phyloP scores from a whole-genome alignment of 2,113 vertebrate species.

The Microcebus murinus region DNA sequence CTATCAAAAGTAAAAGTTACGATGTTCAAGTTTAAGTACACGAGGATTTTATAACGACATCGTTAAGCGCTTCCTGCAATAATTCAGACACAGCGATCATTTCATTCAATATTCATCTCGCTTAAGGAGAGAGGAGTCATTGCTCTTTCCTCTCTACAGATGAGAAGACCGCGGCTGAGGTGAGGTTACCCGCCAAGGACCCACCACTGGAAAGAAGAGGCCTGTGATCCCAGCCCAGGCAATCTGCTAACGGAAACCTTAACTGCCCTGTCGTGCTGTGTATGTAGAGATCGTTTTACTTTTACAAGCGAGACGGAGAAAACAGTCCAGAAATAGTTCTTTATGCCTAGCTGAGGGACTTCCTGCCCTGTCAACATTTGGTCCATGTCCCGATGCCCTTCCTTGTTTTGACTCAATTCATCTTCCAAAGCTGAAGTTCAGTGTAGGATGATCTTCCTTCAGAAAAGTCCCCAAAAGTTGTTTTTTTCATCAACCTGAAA shows the following conservation, averaged over 20 bases:
- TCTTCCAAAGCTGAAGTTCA: not conserved
- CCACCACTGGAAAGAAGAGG: not conserved
- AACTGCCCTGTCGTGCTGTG: accelerated
- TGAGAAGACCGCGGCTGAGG: not conserved
- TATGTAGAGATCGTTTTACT: not conserved
- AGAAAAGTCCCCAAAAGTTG: not conserved
- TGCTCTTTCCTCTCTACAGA: not conserved
- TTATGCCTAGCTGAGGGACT: not conserved
- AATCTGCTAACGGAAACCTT: not conserved
- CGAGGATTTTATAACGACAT: not conserved
- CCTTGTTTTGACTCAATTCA: not conserved
- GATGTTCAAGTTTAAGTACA: not conserved
- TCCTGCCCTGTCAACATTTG: not conserved
- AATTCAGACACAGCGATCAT: not conserved
- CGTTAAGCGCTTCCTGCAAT: not conserved
- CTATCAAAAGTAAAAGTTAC: not conserved
- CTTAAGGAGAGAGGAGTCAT: not conserved
- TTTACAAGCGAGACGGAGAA: not conserved
- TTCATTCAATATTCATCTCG: not conserved
- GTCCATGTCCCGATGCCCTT: not conserved
- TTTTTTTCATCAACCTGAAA: not conserved
- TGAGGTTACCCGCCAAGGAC: not conserved
- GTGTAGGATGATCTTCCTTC: not conserved
- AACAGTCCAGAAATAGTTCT: not conserved
- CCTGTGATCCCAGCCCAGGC: not conserved